Evolutionary conservation across 1,140 invertebrate species (phyloP), one percentile per base, ranked within the genome.

Genomic region (Cryptotermes secundus): DNA sequence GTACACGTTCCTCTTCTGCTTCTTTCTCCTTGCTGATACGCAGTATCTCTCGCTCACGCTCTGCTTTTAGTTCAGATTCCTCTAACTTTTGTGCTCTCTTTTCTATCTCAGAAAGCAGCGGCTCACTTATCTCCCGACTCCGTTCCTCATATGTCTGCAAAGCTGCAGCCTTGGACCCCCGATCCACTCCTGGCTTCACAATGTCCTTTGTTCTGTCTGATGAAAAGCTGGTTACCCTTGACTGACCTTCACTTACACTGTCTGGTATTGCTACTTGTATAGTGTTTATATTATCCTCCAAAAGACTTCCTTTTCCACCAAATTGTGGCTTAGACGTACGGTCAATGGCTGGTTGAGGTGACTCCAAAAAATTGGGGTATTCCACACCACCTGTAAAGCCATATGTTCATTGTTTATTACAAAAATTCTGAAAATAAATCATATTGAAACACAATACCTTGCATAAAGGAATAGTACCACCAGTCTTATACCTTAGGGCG

Each of bases 71-170:
- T 88, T 84, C 90, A 88, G 87, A 91, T 19, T 49, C 45, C 90
- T 89, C 93, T 91, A 80, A 90, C 2, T 91, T 90, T 81, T 92
- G 88, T 1, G 92, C 91, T 12, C 91, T 89, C 31, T 91, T 90
- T 83, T 92, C 90, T 49, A 49, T 19, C 86, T 92, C 91, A 86
- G 92, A 90, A 36, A 92, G 90, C 83, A 94, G 88, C 0, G 92
- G 90, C 36, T 90, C 90, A 84, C 26, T 31, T 90, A 88, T 86
- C 92, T 90, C 34, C 88, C 88, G 80, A 90, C 89, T 3, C 88
- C 86, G 88, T 81, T 91, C 89, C 65, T 89, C 88, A 84, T 92
- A 91, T 83, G 90, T 89, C 82, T 91, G 89, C 34, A 93, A 83
- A 0, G 92, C 91, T 4, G 90, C 90, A 16, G 89, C 89, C 89